Evolutionary conservation across 64 coral and sea anemone species (phyloP).

Genomic region (Astreopora myriophthalma): DNA sequence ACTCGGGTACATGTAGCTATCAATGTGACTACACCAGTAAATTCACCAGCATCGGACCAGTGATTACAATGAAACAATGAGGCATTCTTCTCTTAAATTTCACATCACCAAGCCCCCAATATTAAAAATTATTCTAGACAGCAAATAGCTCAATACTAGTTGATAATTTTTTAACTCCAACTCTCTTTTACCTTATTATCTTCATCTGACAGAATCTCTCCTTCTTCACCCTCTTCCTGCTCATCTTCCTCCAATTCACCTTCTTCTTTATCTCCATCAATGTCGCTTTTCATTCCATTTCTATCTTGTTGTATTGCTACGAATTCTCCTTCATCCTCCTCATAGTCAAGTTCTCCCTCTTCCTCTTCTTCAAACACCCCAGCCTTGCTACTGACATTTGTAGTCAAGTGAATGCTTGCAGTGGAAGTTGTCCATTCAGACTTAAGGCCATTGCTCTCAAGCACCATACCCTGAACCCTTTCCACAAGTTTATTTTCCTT

Average conservation of each 20-base stretch:
- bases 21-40: too few species aligned
- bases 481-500: neutral
- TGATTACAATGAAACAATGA: too few species aligned
- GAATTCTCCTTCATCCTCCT: slow-evolving; percentile 76
- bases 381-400: slow-evolving; percentile 36
- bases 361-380: slow-evolving; percentile 74
- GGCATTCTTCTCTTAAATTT: too few species aligned
- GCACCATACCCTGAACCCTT: neutral
- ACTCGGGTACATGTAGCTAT: too few species aligned
- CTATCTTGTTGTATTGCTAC: neutral
- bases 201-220: slow-evolving; percentile 73
- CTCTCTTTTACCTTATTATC: slow-evolving; percentile 30
- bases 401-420: slow-evolving; percentile 31
- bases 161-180: too few species aligned
- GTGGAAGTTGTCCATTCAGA: slow-evolving; percentile 26
- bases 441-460: neutral
- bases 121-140: too few species aligned
- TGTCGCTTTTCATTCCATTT: slow-evolving; percentile 36
- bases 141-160: too few species aligned
- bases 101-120: too few species aligned
- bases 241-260: slow-evolving; percentile 61
- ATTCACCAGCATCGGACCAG: too few species aligned
- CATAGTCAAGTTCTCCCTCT: slow-evolving; percentile 77
- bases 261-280: slow-evolving; percentile 45
- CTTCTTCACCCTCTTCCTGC: slow-evolving; percentile 71